These are phyloP conservation scores for Leptopilina boulardi DNA, from an alignment of 1,140 invertebrate species.

Conservation along the genomic window DNA sequence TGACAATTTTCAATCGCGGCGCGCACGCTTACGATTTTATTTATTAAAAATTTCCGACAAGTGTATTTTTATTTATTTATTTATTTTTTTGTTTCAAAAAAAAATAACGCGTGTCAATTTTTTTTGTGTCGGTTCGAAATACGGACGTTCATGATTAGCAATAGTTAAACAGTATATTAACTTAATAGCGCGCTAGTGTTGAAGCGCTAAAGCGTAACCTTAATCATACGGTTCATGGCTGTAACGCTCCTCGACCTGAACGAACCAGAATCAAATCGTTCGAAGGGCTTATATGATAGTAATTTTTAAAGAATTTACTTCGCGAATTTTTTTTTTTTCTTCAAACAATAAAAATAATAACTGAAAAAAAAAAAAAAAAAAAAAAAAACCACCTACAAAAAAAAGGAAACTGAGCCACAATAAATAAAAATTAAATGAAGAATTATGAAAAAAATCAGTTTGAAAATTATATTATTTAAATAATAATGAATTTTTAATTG, in stretches of 20 bases:
- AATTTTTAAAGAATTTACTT: background rate
- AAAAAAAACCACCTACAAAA: too few species aligned
- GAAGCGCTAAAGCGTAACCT: slow-evolving; percentile 57
- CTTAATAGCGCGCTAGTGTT: slow-evolving; percentile 57
- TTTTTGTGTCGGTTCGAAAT: slow-evolving; percentile 47
- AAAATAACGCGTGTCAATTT: slow-evolving; percentile 42
- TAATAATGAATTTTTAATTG: too few species aligned
- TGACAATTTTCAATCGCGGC: too few species aligned
- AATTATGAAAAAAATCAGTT: too few species aligned
- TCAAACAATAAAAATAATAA: background rate
- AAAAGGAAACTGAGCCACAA: too few species aligned
- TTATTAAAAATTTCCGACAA: too few species aligned
- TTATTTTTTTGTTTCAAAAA: background rate
- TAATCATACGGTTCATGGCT: slow-evolving; percentile 45
- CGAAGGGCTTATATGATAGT: slow-evolving; percentile 4
- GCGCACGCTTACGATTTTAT: too few species aligned
- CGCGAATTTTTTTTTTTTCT: background rate
- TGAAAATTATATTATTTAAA: too few species aligned
- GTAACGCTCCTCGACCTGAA: slow-evolving; percentile 29
- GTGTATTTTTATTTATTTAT: background rate
- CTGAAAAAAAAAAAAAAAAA: too few species aligned
- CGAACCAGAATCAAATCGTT: slow-evolving; percentile 22
- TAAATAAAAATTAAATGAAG: too few species aligned
- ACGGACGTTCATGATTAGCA: slow-evolving; percentile 62
- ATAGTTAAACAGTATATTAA: slow-evolving; percentile 59